phyloP scores from a whole-genome alignment of 2,888 invertebrate species.

The Leptinotarsa haldemani region DNA sequence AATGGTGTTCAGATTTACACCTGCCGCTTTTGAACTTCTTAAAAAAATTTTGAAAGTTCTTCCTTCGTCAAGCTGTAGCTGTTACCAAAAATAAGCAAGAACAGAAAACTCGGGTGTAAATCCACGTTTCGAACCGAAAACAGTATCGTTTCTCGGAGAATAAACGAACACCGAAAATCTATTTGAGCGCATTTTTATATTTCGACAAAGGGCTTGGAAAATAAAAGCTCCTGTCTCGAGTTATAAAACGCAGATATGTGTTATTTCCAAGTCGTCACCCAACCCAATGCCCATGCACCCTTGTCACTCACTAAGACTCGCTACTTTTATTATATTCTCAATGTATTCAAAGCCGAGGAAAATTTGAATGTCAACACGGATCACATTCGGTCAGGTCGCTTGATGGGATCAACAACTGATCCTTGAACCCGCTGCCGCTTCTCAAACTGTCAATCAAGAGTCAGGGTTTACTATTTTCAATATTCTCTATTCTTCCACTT shows the following conservation, averaged over 20 bases:
- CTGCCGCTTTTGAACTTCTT: too few species aligned
- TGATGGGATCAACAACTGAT: slow-evolving; percentile 58
- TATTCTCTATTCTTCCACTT: slow-evolving; percentile 16
- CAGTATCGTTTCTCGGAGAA: background rate
- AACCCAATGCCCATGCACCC: slow-evolving; percentile 53
- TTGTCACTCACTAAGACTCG: slow-evolving; percentile 57
- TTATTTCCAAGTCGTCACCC: slow-evolving; percentile 53
- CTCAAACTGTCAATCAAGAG: slow-evolving; percentile 54
- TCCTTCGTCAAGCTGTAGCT: too few species aligned
- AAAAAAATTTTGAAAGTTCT: too few species aligned
- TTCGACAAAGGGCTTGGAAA: slow-evolving; percentile 52
- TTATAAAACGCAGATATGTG: slow-evolving; percentile 53
- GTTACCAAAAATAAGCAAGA: background rate
- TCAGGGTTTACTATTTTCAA: slow-evolving; percentile 25
- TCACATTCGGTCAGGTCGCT: slow-evolving; percentile 61
- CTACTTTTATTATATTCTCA: slow-evolving; percentile 60
- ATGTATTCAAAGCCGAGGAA: slow-evolving; percentile 63
- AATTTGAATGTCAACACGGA: slow-evolving; percentile 68
- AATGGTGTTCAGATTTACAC: too few species aligned
- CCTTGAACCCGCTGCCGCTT: slow-evolving; percentile 49
- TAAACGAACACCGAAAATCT: slow-evolving; percentile 18
- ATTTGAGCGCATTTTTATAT: slow-evolving; percentile 50
- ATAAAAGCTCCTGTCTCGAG: slow-evolving; percentile 52
- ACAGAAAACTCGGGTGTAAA: background rate
- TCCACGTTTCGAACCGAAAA: background rate